These are phyloP conservation scores for Artibeus lituratus DNA, from an alignment of 2,797 vertebrate species.

Conservation along the genomic window DNA sequence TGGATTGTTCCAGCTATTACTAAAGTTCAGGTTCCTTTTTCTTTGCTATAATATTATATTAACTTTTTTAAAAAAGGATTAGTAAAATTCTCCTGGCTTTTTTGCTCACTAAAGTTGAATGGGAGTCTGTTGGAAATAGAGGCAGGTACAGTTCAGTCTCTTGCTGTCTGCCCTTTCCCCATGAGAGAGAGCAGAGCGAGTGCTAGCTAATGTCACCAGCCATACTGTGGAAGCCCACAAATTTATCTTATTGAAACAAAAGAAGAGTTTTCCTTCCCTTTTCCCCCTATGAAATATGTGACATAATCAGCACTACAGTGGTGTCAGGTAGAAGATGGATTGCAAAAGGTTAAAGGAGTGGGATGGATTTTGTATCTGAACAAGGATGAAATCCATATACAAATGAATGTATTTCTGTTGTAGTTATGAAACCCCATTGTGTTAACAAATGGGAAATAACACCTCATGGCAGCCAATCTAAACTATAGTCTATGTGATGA, in stretches of 20 bases:
- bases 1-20: constrained; percentile 77
- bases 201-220: constrained; percentile 99
- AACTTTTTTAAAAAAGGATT: constrained; percentile 67
- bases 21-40: constrained; percentile 71
- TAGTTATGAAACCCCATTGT: constrained; percentile 71
- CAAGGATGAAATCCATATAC: constrained; percentile 70
- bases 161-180: constrained; percentile 94
- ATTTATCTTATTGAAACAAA: not conserved
- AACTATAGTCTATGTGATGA: constrained; percentile 75
- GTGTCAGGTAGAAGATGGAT: constrained; percentile 8
- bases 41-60: constrained; percentile 76
- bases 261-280: accelerated
- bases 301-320: constrained; percentile 57
- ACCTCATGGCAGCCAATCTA: constrained; percentile 75
- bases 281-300: not conserved
- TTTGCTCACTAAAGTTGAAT: constrained; percentile 75
- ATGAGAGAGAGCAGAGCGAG: constrained; percentile 97
- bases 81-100: constrained; percentile 73
- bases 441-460: constrained; percentile 82
- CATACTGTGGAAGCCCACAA: constrained; percentile 96
- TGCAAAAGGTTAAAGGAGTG: accelerated
- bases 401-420: constrained; percentile 75
- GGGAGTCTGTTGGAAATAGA: constrained; percentile 76
- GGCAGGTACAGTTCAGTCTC: constrained; percentile 91
- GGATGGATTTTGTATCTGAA: constrained; percentile 43